phyloP scores from a whole-genome alignment of 2,797 vertebrate genomes.

The Avahi laniger region DNA sequence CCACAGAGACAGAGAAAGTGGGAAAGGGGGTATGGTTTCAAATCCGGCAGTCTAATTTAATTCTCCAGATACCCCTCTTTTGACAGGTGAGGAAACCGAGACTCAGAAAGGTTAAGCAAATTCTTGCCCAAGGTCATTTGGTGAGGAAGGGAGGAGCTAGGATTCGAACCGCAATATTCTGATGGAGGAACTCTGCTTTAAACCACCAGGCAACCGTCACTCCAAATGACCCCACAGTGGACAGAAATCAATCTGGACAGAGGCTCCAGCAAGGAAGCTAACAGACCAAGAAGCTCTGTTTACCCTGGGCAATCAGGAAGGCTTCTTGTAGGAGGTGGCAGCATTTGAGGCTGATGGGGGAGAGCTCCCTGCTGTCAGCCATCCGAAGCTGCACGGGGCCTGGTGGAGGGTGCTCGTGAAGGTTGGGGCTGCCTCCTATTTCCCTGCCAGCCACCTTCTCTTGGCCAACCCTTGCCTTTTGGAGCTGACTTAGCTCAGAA shows the following conservation, averaged over 20 bases:
- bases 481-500: neutral
- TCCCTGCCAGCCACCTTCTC: neutral
- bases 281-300: accelerated
- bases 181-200: neutral
- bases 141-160: neutral
- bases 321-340: neutral
- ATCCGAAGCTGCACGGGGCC: neutral
- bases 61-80: neutral
- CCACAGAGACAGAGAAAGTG: neutral
- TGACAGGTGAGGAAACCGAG: neutral
- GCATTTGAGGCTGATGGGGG: no score
- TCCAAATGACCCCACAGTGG: neutral
- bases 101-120: neutral
- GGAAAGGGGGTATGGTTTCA: neutral
- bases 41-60: neutral
- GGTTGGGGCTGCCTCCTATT: neutral
- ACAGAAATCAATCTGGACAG: neutral
- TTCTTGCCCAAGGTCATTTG: neutral
- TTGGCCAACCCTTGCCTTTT: neutral
- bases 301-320: neutral
- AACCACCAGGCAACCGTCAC: neutral
- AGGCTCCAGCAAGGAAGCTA: neutral
- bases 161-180: neutral
- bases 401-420: neutral
- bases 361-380: neutral